Percentiles rank a stretch among this genome's conserved stretches.
These are phyloP conservation scores for Eulemur rufifrons DNA, from an alignment of 2,113 vertebrate species.

Conservation along the genomic window DNA sequence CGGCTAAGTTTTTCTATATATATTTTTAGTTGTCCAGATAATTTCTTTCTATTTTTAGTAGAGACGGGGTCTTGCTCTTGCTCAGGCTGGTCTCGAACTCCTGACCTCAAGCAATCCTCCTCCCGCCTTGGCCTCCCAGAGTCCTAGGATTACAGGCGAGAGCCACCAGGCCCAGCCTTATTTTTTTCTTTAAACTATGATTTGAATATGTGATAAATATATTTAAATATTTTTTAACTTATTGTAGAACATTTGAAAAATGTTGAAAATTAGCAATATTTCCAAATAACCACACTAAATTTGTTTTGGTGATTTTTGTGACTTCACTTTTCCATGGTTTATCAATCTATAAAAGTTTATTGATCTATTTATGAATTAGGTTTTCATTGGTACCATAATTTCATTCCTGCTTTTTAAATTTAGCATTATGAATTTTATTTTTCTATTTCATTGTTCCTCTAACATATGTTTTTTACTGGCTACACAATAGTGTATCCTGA, in stretches of 20 bases:
- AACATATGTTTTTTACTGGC: not conserved
- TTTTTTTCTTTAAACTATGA: not conserved
- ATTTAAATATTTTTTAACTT: not conserved
- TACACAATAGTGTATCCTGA: not conserved
- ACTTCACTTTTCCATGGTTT: not conserved
- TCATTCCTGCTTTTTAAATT: not conserved
- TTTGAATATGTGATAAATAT: not conserved
- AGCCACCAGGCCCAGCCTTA: no score
- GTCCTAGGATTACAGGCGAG: no score
- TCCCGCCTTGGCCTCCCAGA: no score
- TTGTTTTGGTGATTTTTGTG: constrained; percentile 28
- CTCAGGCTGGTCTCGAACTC: no score
- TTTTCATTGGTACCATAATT: not conserved
- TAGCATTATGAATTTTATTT: not conserved
- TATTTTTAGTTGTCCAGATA: no score
- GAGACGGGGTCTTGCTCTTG: no score
- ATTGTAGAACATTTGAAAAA: constrained; percentile 14
- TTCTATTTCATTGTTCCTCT: constrained; percentile 10
- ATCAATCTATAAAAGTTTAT: not conserved
- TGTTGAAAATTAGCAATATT: not conserved
- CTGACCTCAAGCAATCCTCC: no score
- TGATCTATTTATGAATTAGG: not conserved
- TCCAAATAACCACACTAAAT: constrained; percentile 11
- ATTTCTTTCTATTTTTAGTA: no score
- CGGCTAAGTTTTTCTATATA: no score